A percentile compares a stretch with the other conserved stretches of the same genome.
phyloP scores from a whole-genome alignment of 2,888 invertebrate genomes.

The Ophonus ardosiacus region DNA sequence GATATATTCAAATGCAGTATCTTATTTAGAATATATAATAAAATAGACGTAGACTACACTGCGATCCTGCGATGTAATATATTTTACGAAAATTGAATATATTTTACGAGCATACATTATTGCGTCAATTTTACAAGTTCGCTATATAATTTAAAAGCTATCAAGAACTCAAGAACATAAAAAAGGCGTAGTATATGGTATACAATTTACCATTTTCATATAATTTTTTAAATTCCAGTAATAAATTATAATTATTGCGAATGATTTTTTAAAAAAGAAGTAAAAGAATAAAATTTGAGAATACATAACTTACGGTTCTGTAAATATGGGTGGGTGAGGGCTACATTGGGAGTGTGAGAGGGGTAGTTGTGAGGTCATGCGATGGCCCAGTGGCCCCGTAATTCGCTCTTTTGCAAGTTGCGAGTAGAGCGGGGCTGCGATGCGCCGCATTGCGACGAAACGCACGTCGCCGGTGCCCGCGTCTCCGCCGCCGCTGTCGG shows the following conservation, averaged over 20 bases:
- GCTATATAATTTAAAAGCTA: not conserved
- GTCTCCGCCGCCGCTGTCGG: conserved; percentile 49
- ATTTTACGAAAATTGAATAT: conserved; percentile 15
- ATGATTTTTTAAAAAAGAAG: not conserved
- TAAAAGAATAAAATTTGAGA: not conserved
- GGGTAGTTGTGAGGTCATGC: conserved; percentile 53
- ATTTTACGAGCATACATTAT: not conserved
- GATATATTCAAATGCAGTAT: not conserved
- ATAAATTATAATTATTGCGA: not conserved
- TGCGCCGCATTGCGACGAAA: conserved; percentile 58
- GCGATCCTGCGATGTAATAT: not conserved
- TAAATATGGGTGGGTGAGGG: conserved; percentile 13
- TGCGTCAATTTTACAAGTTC: not conserved
- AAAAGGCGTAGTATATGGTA: not conserved
- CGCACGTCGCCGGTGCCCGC: conserved; percentile 54
- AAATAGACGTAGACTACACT: not conserved
- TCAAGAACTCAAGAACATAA: not conserved
- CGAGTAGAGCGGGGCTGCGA: conserved; percentile 51
- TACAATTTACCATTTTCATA: not conserved
- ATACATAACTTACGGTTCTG: conserved; percentile 19
- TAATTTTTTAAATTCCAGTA: not conserved
- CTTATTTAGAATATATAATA: not conserved
- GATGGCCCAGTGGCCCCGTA: conserved; percentile 62
- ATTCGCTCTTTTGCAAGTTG: conserved; percentile 61
- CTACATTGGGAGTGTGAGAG: conserved; percentile 6